Conservation (phyloP, 2,797 vertebrate genomes). For the Micromesistius poutassou region DNA sequence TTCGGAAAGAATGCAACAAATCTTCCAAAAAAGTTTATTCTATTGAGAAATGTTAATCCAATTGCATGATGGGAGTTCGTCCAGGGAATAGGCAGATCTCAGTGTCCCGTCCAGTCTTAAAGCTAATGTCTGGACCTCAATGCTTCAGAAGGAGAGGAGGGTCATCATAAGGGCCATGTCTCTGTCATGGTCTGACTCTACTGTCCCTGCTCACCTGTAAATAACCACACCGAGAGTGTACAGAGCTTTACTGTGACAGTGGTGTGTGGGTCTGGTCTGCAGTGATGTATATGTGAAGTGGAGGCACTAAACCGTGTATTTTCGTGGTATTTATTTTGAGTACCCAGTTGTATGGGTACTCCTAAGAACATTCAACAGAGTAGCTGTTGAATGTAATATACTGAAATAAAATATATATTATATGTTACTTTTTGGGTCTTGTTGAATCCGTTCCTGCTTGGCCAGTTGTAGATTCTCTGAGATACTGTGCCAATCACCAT, state of each 20-base stretch:
- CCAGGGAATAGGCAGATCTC: slow-evolving; percentile 9
- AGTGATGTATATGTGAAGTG: slow-evolving; percentile 44
- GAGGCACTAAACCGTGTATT: slow-evolving; percentile 29
- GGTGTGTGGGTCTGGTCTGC: slow-evolving; percentile 7
- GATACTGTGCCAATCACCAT: neutral
- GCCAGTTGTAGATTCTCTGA: neutral
- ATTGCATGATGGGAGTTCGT: slow-evolving; percentile 1
- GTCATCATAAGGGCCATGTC: neutral
- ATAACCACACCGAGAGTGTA: slow-evolving; percentile 36
- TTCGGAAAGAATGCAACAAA: neutral
- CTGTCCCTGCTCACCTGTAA: slow-evolving; percentile 21
- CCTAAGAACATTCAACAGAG: slow-evolving; percentile 59
- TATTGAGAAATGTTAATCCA: neutral
- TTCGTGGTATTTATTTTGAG: slow-evolving; percentile 50
- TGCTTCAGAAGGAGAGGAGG: neutral
- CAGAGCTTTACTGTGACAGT: slow-evolving; percentile 53
- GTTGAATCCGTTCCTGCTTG: neutral
- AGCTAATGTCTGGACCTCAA: slow-evolving; percentile 43
- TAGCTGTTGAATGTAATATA: slow-evolving; percentile 56
- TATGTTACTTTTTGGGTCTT: slow-evolving; percentile 1
- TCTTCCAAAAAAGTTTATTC: too few species aligned
- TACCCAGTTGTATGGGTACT: slow-evolving; percentile 44
- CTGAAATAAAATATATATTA: slow-evolving; percentile 13
- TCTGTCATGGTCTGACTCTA: neutral
- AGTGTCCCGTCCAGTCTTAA: slow-evolving; percentile 16